Conservation (phyloP, 2,113 vertebrate genomes). For the Charina bottae region DNA sequence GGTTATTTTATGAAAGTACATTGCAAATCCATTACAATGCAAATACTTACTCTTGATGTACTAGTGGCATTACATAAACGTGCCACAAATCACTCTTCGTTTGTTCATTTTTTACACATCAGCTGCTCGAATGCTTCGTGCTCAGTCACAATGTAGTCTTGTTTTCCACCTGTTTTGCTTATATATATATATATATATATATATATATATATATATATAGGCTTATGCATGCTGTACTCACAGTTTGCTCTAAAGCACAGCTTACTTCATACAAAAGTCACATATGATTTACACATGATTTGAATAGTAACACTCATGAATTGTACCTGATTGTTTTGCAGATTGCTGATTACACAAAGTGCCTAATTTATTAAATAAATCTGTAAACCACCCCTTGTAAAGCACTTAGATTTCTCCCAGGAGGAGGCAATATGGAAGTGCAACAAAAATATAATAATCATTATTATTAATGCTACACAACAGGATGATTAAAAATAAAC, state of each 20-base stretch:
- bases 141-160: not conserved
- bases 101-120: not conserved
- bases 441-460: conserved; percentile 15
- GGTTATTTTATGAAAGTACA: conserved; percentile 19
- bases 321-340: conserved; percentile 38
- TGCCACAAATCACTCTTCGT: not conserved
- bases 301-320: conserved; percentile 30
- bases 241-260: conserved; percentile 30
- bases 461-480: conserved; percentile 40
- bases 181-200: not conserved
- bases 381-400: conserved; percentile 32
- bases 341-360: conserved; percentile 41
- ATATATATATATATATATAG: not conserved
- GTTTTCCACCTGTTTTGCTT: conserved; percentile 2
- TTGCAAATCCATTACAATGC: conserved; percentile 9
- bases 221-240: conserved; percentile 4
- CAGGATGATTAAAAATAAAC: conserved; percentile 29
- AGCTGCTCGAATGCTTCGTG: not conserved
- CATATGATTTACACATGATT: conserved; percentile 13
- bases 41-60: conserved; percentile 18
- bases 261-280: conserved; percentile 35
- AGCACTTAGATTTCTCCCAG: conserved; percentile 38
- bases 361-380: conserved; percentile 33
- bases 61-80: conserved; percentile 21
- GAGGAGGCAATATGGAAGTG: conserved; percentile 34